A percentile compares a stretch with the other conserved stretches of the same genome.
phyloP scores from a whole-genome alignment of 2,797 vertebrate species.

The Lagorchestes hirsutus region DNA sequence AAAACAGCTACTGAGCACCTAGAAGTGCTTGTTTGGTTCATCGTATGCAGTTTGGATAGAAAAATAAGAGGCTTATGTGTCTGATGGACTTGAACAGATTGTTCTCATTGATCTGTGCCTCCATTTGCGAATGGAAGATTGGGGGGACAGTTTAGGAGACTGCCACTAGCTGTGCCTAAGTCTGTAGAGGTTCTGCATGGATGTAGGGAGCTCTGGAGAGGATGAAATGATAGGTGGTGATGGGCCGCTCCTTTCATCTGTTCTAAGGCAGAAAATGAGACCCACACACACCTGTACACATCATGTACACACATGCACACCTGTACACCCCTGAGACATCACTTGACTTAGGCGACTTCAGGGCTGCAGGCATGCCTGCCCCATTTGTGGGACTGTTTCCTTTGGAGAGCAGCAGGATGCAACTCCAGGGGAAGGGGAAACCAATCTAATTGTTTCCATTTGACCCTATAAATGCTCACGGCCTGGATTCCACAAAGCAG shows the following conservation, averaged over 20 bases:
- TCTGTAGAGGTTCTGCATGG: background rate
- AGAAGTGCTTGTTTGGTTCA: background rate
- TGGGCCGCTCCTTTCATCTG: background rate
- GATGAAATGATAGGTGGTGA: background rate
- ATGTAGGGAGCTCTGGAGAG: background rate
- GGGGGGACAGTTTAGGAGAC: background rate
- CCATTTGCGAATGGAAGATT: background rate
- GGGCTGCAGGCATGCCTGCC: background rate
- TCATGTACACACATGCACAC: too few species aligned
- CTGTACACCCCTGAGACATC: background rate
- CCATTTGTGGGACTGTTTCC: background rate
- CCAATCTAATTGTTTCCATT: constrained; percentile 66
- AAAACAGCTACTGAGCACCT: background rate
- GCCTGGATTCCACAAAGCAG: constrained; percentile 22
- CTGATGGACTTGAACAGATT: background rate
- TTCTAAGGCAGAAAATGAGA: background rate
- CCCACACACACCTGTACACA: background rate
- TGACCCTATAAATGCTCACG: constrained; percentile 33
- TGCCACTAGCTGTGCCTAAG: background rate
- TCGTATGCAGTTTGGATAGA: background rate
- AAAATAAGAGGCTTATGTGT: background rate
- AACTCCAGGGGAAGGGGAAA: constrained; percentile 42
- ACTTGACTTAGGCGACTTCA: background rate
- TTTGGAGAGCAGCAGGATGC: background rate
- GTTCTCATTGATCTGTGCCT: background rate